Evolutionary conservation across 2,888 invertebrate species (phyloP).

Genomic region (Dioctria rufipes): DNA sequence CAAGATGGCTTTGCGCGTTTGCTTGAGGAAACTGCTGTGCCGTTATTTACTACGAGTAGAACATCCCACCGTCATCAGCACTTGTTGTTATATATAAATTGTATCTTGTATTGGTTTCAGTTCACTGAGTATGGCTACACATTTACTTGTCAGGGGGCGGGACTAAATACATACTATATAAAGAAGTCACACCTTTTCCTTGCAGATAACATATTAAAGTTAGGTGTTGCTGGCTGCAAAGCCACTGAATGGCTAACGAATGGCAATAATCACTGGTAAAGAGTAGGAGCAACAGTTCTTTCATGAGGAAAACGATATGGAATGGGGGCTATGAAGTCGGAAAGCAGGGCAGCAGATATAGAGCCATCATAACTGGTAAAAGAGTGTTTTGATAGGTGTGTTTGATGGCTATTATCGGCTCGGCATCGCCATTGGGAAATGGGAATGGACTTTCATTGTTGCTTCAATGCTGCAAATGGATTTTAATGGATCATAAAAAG

Average conservation of each 20-base stretch:
- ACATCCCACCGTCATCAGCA: conserved; percentile 2
- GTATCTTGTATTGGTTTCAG: too few species aligned
- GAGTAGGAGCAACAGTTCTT: too few species aligned
- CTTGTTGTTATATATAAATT: too few species aligned
- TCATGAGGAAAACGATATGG: too few species aligned
- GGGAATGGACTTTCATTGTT: conserved; percentile 19
- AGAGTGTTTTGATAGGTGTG: conserved; percentile 17
- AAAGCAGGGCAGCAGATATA: background rate
- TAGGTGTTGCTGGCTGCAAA: background rate
- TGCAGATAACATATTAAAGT: background rate
- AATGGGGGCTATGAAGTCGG: background rate
- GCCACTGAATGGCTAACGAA: background rate
- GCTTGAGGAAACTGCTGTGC: background rate
- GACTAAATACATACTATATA: background rate
- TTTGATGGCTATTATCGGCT: background rate
- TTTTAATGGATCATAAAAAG: conserved; percentile 46
- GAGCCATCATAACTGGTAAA: background rate
- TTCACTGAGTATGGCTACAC: background rate
- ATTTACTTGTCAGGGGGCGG: background rate
- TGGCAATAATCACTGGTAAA: too few species aligned
- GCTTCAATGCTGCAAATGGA: conserved; percentile 32
- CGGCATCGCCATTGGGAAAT: background rate
- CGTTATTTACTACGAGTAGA: conserved; percentile 10
- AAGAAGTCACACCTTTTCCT: background rate
- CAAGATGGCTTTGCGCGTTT: conserved; percentile 16